Percentiles rank a stretch among this genome's conserved stretches.
Evolutionary conservation across 2,797 vertebrate genomes (phyloP).

Genomic region (Perdix hodgsoniae): DNA sequence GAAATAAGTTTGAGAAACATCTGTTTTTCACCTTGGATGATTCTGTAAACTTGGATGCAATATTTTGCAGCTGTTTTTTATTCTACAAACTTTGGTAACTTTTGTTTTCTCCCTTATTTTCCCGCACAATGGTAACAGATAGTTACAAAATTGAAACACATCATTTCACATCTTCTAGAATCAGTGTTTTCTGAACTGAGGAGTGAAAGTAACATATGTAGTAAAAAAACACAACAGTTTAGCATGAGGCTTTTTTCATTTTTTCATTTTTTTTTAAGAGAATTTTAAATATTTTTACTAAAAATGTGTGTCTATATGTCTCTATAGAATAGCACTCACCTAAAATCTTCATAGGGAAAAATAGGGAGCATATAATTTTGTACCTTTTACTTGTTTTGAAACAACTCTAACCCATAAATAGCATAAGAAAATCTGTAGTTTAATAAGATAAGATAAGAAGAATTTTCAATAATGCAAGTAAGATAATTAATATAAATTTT

Average conservation of each 20-base stretch:
- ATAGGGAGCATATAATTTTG: background rate
- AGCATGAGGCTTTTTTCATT: background rate
- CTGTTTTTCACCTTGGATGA: conserved; percentile 69
- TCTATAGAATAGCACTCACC: background rate
- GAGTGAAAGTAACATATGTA: background rate
- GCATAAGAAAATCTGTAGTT: background rate
- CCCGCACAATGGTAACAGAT: background rate
- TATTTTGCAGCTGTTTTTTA: conserved; percentile 66
- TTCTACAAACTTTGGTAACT: conserved; percentile 53
- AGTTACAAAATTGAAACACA: background rate
- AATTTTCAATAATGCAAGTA: background rate
- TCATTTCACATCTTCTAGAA: background rate
- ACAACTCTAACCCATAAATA: background rate
- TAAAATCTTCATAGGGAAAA: background rate
- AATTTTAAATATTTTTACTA: background rate
- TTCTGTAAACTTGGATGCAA: conserved; percentile 61
- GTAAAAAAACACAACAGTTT: background rate
- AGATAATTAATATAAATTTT: background rate
- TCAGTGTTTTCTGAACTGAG: background rate
- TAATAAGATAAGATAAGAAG: background rate
- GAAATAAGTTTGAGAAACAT: conserved; percentile 73
- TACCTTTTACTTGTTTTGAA: background rate
- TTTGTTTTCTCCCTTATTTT: conserved; percentile 13
- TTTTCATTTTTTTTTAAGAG: too few relatives aligned
- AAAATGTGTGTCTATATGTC: background rate